Evolutionary conservation across 2,797 vertebrate species (phyloP), one percentile per base, ranked within the genome.

Genomic region (Ctenopoma multispine): DNA sequence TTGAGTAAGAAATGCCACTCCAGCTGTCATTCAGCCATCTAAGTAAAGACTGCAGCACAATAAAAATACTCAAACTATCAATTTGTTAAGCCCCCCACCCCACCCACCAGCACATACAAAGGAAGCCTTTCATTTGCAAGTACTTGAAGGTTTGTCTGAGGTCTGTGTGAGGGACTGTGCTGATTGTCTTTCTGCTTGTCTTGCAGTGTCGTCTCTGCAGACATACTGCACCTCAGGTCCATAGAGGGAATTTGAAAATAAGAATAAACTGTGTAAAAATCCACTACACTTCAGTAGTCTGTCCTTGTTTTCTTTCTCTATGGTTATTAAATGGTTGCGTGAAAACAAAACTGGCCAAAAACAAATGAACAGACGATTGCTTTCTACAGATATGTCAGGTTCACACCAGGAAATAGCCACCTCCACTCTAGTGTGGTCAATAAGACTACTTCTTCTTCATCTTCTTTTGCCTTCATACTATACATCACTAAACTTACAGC

Each of bases 1-100:
- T 21, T 63, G 44, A 34, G 49, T 11, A 18, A 47, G 41, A 72
- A 72, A 61, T 53, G n/a, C 7, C 31, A 11, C 18, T 56, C 34
- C 21, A 61, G 2, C 17, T 57, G 34, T 49, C n/a, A n/a, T n/a
- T n/a, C n/a, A n/a, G 43, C 17, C 43, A 36, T 23, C 40, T 8
- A 20, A 55, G 23, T 9, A 69, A 47, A 57, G 36, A 43, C 15
- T 44, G 13, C 20, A 36, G 24, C 46, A 18, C 18, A 53, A 59
- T 38, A 54, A 50, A 71, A 54, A 70, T 1, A 38, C 34, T 24
- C 24, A 5, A 15, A 46, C 48, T 18, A 15, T 14, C 23, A 6
- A 68, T 64, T 59, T 46, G 7, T 56, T 20, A 48, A 44, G 14
- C 9, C 18, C 51, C 13, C 17, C 20, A 41, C 17, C 24, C 44